These are phyloP conservation scores for Catostylus mosaicus DNA, from an alignment of 30 jellyfish, hydroid and myxozoan species.

Conservation along the genomic window DNA sequence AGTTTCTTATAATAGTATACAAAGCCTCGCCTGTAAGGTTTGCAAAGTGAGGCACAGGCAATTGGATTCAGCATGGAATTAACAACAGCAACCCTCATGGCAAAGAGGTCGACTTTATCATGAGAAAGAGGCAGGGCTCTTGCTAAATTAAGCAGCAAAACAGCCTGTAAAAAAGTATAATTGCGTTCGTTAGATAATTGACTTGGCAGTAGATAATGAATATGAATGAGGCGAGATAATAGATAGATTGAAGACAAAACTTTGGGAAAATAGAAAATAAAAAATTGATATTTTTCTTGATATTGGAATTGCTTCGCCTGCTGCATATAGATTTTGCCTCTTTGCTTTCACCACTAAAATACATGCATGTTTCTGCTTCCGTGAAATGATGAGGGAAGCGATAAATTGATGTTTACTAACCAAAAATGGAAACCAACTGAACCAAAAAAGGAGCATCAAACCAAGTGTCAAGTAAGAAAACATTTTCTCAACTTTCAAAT, in stretches of 20 bases:
- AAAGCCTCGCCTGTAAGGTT: constrained; percentile 89
- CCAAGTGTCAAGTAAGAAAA: constrained; percentile 88
- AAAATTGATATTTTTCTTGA: too few relatives aligned
- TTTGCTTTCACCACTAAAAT: too few relatives aligned
- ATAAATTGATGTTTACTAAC: too few relatives aligned
- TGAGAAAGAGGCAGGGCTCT: constrained; percentile 34
- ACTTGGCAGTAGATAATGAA: too few relatives aligned
- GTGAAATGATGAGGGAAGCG: too few relatives aligned
- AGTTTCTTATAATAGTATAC: constrained; percentile 60
- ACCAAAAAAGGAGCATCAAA: constrained; percentile 82
- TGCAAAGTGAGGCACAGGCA: constrained; percentile 93
- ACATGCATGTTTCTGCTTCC: too few relatives aligned
- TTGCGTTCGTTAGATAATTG: too few relatives aligned
- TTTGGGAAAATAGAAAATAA: too few relatives aligned
- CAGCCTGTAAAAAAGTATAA: constrained; percentile 65
- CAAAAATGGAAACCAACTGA: constrained; percentile 97
- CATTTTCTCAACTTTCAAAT: constrained; percentile 87
- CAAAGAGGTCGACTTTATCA: constrained; percentile 79
- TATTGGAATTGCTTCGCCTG: too few relatives aligned
- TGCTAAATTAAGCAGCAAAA: constrained; percentile 27
- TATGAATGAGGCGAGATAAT: too few relatives aligned
- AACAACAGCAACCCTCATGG: constrained; percentile 90
- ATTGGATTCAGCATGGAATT: constrained; percentile 87
- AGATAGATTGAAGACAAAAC: too few relatives aligned
- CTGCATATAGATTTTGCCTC: too few relatives aligned